phyloP scores from a whole-genome alignment of 2,797 vertebrate genomes.

The Xiphorhynchus erythropygius region DNA sequence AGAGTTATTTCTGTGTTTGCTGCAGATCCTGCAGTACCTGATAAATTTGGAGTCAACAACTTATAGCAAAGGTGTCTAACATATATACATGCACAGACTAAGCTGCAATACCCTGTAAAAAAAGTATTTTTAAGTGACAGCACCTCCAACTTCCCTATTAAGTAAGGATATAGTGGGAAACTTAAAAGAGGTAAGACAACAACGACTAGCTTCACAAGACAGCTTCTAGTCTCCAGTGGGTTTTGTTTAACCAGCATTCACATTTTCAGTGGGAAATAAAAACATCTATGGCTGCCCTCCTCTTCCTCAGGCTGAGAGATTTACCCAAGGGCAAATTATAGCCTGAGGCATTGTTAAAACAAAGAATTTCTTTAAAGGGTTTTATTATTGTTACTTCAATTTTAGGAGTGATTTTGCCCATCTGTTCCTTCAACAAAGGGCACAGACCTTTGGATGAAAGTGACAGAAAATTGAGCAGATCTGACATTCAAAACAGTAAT shows the following conservation, averaged over 20 bases:
- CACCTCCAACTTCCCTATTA: neutral
- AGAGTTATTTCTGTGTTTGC: neutral
- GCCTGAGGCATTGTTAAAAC: neutral
- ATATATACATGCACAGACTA: neutral
- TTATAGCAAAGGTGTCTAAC: neutral
- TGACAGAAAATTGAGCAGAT: neutral
- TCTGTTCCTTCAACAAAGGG: neutral
- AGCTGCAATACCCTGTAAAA: neutral
- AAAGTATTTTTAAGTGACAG: neutral
- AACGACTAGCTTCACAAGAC: neutral
- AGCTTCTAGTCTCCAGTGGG: neutral
- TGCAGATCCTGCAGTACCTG: neutral
- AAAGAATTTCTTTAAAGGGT: neutral
- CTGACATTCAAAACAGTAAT: neutral
- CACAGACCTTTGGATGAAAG: neutral
- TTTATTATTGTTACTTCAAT: neutral
- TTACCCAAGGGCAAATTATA: neutral
- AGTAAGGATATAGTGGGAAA: neutral
- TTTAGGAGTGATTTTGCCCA: neutral
- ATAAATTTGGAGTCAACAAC: neutral
- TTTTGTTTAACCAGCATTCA: neutral
- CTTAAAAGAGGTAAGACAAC: neutral
- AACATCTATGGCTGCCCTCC: neutral
- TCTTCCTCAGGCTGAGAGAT: neutral
- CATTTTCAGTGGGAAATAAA: neutral